These are phyloP conservation scores for Corella eumyota DNA, from an alignment of 23 tunicate genomes.

Conservation along the genomic window DNA sequence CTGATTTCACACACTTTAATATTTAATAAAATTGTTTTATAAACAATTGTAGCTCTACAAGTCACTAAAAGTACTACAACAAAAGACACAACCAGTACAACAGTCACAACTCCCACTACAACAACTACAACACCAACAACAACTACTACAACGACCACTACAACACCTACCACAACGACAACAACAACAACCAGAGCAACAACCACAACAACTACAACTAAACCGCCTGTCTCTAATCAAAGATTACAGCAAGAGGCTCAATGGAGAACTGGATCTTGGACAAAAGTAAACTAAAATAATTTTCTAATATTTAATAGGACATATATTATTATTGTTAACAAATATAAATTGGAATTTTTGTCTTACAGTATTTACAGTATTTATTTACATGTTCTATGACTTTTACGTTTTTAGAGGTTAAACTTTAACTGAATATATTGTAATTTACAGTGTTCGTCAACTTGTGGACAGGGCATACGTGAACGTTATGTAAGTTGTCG, in stretches of 20 bases:
- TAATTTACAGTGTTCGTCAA: slow-evolving; percentile 43
- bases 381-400: no score
- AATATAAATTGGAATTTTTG: no score
- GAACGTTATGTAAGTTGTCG: slow-evolving; percentile 77
- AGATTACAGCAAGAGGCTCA: slow-evolving; percentile 17
- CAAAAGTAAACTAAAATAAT: slow-evolving; percentile 25
- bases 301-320: no score
- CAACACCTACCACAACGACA: not conserved
- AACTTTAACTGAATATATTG: not conserved
- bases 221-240: not conserved
- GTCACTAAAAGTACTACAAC: no score
- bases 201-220: slow-evolving; percentile 4
- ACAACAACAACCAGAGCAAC: not conserved
- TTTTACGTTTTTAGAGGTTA: no score
- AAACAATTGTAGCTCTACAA: no score
- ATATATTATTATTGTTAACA: no score
- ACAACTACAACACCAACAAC: not conserved
- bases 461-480: slow-evolving; percentile 49
- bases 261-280: slow-evolving; percentile 92
- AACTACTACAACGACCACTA: slow-evolving; percentile 3
- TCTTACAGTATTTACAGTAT: no score
- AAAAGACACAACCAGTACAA: not conserved
- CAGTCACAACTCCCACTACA: not conserved
- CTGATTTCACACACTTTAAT: no score
- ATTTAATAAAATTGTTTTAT: no score